These are phyloP conservation scores for Ophion obscuratus DNA, from an alignment of 2,888 invertebrate species.

Conservation along the genomic window DNA sequence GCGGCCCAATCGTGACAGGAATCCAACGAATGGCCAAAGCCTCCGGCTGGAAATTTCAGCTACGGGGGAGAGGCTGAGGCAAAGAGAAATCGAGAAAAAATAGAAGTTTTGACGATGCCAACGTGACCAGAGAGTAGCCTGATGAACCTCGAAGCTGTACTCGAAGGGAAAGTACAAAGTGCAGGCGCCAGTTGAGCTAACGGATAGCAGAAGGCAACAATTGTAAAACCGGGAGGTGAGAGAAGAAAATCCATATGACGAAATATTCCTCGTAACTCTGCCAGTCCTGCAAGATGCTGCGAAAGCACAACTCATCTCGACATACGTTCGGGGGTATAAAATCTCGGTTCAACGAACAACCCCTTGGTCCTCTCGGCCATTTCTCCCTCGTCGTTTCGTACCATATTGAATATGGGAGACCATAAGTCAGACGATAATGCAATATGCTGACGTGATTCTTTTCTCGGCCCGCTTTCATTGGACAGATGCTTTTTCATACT, in stretches of 20 bases:
- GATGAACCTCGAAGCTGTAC: too few relatives aligned
- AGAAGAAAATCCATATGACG: background rate
- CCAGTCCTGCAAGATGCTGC: background rate
- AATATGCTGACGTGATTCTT: constrained; percentile 78
- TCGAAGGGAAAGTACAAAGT: too few relatives aligned
- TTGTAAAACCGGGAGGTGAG: too few relatives aligned
- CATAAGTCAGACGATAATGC: constrained; percentile 79
- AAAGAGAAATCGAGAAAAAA: constrained; percentile 28
- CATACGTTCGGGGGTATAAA: constrained; percentile 37
- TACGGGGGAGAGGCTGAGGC: background rate
- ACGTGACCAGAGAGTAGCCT: too few relatives aligned
- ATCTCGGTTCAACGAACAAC: constrained; percentile 29
- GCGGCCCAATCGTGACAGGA: constrained; percentile 57
- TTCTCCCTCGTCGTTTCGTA: constrained; percentile 40
- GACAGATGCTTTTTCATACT: constrained; percentile 7
- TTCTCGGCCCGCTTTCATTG: background rate
- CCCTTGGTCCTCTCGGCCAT: constrained; percentile 32
- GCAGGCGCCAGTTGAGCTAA: too few relatives aligned
- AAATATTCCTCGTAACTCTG: constrained; percentile 29
- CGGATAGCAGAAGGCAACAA: too few relatives aligned
- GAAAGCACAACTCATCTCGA: background rate
- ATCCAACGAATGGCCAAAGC: constrained; percentile 35
- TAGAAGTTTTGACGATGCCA: constrained; percentile 21
- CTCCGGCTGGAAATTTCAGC: constrained; percentile 24
- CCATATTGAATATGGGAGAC: constrained; percentile 79